Base-by-base conservation (phyloP, 2,797 vertebrate genomes). In the Thripadectes ignobilis region DNA sequence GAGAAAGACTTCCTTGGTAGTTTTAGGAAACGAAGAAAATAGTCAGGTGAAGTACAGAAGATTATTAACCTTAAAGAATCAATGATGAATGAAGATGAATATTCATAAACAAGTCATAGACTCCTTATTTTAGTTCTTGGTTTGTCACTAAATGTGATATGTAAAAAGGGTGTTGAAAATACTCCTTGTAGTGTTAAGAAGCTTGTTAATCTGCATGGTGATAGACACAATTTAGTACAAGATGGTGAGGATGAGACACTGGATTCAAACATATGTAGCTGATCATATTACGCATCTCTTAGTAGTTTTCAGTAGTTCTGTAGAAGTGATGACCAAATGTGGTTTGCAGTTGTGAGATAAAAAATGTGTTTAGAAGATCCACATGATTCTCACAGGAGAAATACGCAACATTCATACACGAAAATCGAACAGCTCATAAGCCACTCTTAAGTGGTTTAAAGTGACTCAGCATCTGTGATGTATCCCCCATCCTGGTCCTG, bases 141-240 rank as follows among this genome's bases (percentile, higher is more conserved):
- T 63, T 87, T 95, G 45, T 74, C 41, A 46, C 39, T 78, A 41
- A 91, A 39, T 71, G 59, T 72, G 45, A 48, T 45, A 23, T 59
- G 61, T 77, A 34, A 77, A 89, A 68, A 39, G 1, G 2, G 7
- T 66, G 51, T 58, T 72, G 55, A 81, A 95, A 75, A 76, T 79
- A 69, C 12, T 79, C 14, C 27, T 69, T 62, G 7, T 39, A 55
- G 62, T 62, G 22, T 85, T 87, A 92, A 34, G 30, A 68, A 82
- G 17, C 18, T 62, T 73, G 14, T 41, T 95, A 62, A 68, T 67
- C 34, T 74, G 32, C 6, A 3, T 30, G 41, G 48, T 0, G 19
- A 30, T 61, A 78, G 66, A 65, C 49, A 87, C 19, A 75, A 18
- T 82, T 82, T 66, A 54, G 45, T 83, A 34, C 8, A 65, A 51